Base-by-base conservation (phyloP, 2,113 vertebrate species). In the Glaucomys volans region DNA sequence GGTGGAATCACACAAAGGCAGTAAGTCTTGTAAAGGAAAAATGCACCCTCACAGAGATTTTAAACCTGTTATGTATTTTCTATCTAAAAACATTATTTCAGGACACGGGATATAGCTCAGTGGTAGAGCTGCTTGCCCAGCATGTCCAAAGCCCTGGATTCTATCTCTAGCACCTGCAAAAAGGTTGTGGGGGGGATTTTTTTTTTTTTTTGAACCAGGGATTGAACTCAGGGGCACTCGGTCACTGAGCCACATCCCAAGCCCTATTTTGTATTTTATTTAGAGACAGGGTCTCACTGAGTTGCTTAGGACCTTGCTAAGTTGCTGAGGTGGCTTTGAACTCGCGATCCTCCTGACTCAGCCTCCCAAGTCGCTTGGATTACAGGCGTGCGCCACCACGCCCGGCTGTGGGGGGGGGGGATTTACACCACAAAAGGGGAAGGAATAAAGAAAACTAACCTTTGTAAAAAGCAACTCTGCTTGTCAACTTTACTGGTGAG, bases 81-180 rank as follows among this genome's bases (percentile, higher is more conserved):
- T 94, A n/a, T 75, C 82, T 86, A 44, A 87, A 92, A 96, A 69
- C 57, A 90, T 62, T 82, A 88, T 86, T 97, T 94, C 54, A 66
- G 66, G 71, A 20, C 13, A 47, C 9, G 47, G 62, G 30, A 16
- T 74, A 40, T 69, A 62, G 54, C 24, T 44, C 17, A 30, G 37
- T 5, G 28, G 18, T n/a, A 64, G 35, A 74, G 32, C 20, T 62
- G 8, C 20, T 91, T 59, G 30, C 37, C 50, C 22, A 12, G 52
- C 13, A 4, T 62, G 37, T 18, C n/a, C 57, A 37, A 72, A 32
- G 52, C 42, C 40, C 50, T 82, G 90, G 37, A 5, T 74, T 84
- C 47, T 22, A 44, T 75, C 72, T 5, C 17, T 28, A 76, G 47
- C 8, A n/a, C 30, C 22, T 52, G 7, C 9, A 50, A 52, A 57